These are phyloP conservation scores for Phyllostomus discolor DNA, from an alignment of 2,113 vertebrate genomes.

Conservation along the genomic window DNA sequence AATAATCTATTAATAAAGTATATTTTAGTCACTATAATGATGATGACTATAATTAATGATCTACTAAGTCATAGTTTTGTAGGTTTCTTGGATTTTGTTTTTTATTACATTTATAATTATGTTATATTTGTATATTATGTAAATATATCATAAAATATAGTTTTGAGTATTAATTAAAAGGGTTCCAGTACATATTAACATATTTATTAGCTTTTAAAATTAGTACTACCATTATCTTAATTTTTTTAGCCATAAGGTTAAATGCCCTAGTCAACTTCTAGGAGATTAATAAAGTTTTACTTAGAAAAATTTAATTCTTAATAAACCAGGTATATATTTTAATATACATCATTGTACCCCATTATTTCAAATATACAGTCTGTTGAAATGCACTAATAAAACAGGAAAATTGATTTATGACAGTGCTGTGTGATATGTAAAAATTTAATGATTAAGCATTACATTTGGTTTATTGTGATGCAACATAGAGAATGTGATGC, in stretches of 20 bases:
- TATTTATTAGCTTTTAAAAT: not conserved
- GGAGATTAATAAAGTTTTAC: not conserved
- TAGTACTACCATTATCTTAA: not conserved
- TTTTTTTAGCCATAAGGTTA: not conserved
- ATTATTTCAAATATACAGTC: not conserved
- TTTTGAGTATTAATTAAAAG: not conserved
- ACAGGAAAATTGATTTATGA: not conserved
- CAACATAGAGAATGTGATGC: not conserved
- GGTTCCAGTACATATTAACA: not conserved
- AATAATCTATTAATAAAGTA: not conserved
- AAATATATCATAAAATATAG: not conserved
- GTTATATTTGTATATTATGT: not conserved
- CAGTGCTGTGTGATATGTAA: not conserved
- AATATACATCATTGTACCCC: not conserved
- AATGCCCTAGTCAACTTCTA: not conserved
- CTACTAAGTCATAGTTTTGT: not conserved
- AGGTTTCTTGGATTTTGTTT: not conserved
- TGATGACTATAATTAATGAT: not conserved
- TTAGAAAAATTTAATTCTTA: not conserved
- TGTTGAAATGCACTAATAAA: not conserved
- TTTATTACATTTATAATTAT: not conserved
- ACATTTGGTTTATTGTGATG: slow-evolving; percentile 30
- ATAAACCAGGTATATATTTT: not conserved
- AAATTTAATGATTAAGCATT: not conserved
- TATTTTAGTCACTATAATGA: not conserved